Base-by-base conservation (phyloP, 2,797 vertebrate genomes). In the Chromobotia macracanthus region DNA sequence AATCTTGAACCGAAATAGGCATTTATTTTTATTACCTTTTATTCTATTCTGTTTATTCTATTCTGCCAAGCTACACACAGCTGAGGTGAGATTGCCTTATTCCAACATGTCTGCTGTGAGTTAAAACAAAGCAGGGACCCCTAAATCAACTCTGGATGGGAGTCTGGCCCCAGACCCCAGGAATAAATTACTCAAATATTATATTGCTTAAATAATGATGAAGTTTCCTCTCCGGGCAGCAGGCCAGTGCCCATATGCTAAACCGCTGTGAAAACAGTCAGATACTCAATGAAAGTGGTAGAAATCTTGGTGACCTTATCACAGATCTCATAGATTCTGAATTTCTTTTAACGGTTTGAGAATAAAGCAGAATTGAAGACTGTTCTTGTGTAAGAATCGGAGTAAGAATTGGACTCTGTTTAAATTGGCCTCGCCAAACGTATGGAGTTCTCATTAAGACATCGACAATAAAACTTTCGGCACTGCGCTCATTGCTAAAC, bases 141-240 rank as follows among this genome's bases (percentile, higher is more conserved):
- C 48, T 85, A 84, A 87, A 87, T 85, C 77, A 80, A 56, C 75
- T 67, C 50, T 77, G 61, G 72, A 79, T 79, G 68, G 53, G 38
- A 81, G 68, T 74, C 46, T 71, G 77, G 78, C 72, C 66, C 55
- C 21, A 15, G 51, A 80, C 76, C 68, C 50, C 25, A 7, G 71
- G 65, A 72, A 84, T 80, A 85, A 85, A 85, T 83, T 77, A 83
- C 79, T 77, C 35, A 21, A 67, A 68, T 80, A 80, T 83, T 85
- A 85, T 85, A 86, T 85, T 80, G 82, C 77, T 84, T 82, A 78
- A 80, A 86, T 85, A 75, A 65, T 71, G 77, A 75, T 74, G 72
- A 78, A 74, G 78, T 82, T 86, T 85, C 80, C 80, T 80, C 75
- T 50, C 77, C 5, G 64, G 85, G 82, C 75, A 58, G 25, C 1